Base-by-base conservation (phyloP, 2,113 vertebrate genomes). In the Clinocottus analis region DNA sequence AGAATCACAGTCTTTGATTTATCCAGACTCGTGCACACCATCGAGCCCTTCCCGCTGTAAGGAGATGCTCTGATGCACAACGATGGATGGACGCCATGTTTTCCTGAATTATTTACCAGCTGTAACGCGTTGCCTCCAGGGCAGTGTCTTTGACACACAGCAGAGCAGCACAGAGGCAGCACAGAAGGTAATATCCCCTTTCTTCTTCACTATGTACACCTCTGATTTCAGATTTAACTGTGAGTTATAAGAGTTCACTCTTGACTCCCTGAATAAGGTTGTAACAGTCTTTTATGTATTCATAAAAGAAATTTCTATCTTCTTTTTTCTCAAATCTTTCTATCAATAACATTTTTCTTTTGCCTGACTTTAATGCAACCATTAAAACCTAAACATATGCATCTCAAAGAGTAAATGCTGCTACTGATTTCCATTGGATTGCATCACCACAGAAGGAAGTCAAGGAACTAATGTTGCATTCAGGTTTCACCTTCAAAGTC, bases 61-160 rank as follows among this genome's bases (percentile, higher is more conserved):
- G 16, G 14, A 51, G 55, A 31, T 51, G 55, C 70, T 49, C 70
- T 10, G 59, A 76, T 62, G 68, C 37, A 29, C 59, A 70, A 47
- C 53, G 45, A 68, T 33, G 49, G 47, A 70, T 31, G 56, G 72
- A 59, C 9, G 47, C 67, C 79, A 85, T 76, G 16, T 70, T 83
- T 73, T 12, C 41, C 45, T 83, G 75, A 86, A 87, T 88, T 82
- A 90, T 88, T 87, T 39, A 83, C 27, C 31, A 17, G 25, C 23
- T 7, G 5, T 72, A 51, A 68, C 0, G 1, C 35, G 64, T 73
- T 79, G 45, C 53, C 47, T 79, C 3, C 35, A 63, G 62, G 58
- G 51, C 4, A 0, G 19, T 2, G 21, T 66, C 31, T 33, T 72
- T 58, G 58, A 83, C 55, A 60, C 12, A 25, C 43, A 55, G 74